These are phyloP conservation scores for Eupithecia vulgata DNA, from an alignment of 2,888 invertebrate genomes.

Conservation along the genomic window DNA sequence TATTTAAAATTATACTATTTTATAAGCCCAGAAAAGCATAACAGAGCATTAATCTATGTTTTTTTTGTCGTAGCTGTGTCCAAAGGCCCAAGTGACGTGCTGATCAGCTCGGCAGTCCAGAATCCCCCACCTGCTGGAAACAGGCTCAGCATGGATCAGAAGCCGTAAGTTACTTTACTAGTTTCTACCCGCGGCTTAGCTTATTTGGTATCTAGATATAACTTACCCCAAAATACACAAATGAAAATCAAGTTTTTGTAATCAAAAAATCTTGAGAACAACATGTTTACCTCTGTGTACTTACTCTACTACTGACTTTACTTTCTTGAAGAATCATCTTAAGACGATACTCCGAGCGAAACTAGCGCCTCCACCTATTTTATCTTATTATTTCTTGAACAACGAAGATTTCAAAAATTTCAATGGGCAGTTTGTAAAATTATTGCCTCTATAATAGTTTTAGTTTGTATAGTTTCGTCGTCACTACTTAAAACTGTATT, in stretches of 20 bases:
- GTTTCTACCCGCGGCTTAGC: background rate
- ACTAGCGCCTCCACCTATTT: no score
- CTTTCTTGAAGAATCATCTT: no score
- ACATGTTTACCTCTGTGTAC: background rate
- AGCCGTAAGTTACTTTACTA: conserved; percentile 68
- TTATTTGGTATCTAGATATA: background rate
- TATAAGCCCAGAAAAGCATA: background rate
- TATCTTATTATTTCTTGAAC: no score
- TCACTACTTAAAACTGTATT: no score
- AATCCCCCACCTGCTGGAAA: conserved; percentile 70
- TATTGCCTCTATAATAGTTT: no score
- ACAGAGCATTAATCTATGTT: background rate
- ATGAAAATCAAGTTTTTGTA: background rate
- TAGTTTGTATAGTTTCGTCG: no score
- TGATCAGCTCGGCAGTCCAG: conserved; percentile 70
- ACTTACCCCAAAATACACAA: background rate
- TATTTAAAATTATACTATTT: no score
- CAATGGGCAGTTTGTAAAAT: no score
- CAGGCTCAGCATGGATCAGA: conserved; percentile 77
- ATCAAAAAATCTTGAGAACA: background rate
- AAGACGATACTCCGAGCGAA: no score
- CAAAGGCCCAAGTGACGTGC: conserved; percentile 75
- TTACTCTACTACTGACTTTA: no score
- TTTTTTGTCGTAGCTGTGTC: conserved; percentile 54
- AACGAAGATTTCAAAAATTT: no score